phyloP scores from a whole-genome alignment of 2,888 invertebrate species.

The Emmelina monodactyla region DNA sequence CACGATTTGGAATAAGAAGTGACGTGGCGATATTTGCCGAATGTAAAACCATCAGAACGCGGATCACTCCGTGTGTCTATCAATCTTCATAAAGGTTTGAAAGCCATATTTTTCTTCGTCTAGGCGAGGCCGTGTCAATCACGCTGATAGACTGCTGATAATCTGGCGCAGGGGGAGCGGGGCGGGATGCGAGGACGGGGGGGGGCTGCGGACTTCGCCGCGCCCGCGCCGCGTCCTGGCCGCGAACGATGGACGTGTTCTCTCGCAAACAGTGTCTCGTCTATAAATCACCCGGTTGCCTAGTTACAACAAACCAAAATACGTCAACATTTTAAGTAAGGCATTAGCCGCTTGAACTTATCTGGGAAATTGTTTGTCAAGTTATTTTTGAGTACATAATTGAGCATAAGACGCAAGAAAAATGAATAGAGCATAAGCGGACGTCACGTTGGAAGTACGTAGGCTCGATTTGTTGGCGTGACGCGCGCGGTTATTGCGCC shows the following conservation, averaged over 20 bases:
- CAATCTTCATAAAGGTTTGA: constrained; percentile 53
- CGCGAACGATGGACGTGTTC: neutral
- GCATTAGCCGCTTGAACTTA: too few species aligned
- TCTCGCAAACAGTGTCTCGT: too few species aligned
- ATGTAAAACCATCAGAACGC: constrained; percentile 21
- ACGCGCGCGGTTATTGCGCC: neutral
- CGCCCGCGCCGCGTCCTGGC: too few species aligned
- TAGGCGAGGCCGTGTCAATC: constrained; percentile 44
- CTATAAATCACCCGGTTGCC: too few species aligned
- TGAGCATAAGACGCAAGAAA: too few species aligned
- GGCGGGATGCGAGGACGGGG: too few species aligned
- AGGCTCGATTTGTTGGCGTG: neutral
- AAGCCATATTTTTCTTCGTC: constrained; percentile 52
- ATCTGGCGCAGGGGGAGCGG: neutral
- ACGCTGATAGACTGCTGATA: constrained; percentile 30
- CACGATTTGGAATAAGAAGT: constrained; percentile 18
- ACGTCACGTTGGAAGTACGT: too few species aligned
- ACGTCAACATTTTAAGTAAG: too few species aligned
- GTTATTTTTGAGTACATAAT: too few species aligned
- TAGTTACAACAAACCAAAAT: too few species aligned
- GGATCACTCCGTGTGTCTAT: constrained; percentile 29
- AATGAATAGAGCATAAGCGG: too few species aligned
- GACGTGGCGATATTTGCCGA: constrained; percentile 27
- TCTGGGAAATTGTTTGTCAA: too few species aligned
- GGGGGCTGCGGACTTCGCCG: neutral